Evolutionary conservation across 2,113 vertebrate genomes (phyloP), one percentile per base, ranked within the genome.

Genomic region (Lasiurus borealis): DNA sequence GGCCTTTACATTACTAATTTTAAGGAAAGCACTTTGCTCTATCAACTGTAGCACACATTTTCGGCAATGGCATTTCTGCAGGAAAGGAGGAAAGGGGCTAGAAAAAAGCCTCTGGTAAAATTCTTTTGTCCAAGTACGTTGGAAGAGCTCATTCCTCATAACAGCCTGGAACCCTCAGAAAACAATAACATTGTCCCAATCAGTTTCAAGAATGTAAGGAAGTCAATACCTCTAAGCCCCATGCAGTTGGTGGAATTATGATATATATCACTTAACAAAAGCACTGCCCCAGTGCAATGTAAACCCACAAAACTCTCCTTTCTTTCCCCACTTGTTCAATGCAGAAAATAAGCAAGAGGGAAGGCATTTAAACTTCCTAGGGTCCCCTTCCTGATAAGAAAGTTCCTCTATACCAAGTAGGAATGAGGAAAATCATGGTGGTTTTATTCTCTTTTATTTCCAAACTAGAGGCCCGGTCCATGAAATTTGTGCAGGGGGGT

Each of bases 351-450:
- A 87, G 78, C 46, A 59, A 36, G 90, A 91, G 34, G 31, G 36
- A 83, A 57, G 3, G 36, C 25, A 18, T 59, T 77, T 82, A 48
- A 69, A 12, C 57, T 80, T 89, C 80, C 62, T 2, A 12, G n/a
- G 31, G 3, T 34, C 11, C 19, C 31, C 73, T 71, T 90, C 57
- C 85, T 64, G 62, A 83, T 88, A 89, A 89, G 25, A 89, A 59
- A 73, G 73, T 73, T 93, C 93, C 64, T 94, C 77, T 59, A 94
- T 48, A 94, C 82, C 83, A 93, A 95, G 52, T 48, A 89, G 50
- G 68, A 95, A 85, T 0, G 48, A 80, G 48, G 31, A 83, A 86
- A 73, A 90, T 36, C 18, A 44, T 9, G 8, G 8, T 88, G 25
- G 68, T 44, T 75, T 66, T 9, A 59, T 62, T 27, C 10, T 62